Conservation (phyloP, 2,888 invertebrate species). For the Leistus spinibarbis region DNA sequence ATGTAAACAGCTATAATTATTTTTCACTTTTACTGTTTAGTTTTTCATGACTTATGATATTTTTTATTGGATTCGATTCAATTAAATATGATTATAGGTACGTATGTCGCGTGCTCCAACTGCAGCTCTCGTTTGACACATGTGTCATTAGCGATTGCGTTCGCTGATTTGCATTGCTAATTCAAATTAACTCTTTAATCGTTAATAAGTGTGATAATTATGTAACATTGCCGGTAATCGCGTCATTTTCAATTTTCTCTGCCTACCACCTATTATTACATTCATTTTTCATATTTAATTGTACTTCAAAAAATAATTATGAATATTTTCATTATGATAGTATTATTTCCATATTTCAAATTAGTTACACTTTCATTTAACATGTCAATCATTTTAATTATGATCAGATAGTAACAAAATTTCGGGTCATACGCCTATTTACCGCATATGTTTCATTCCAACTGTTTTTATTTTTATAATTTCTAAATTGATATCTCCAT, state of each 20-base stretch:
- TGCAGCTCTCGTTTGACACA: not conserved
- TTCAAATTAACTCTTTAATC: conserved; percentile 15
- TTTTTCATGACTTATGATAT: conserved; percentile 5
- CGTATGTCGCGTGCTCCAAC: conserved; percentile 15
- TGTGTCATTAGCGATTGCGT: conserved; percentile 13
- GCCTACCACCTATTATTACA: not conserved
- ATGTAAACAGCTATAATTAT: conserved; percentile 1
- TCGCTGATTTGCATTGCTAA: conserved; percentile 19
- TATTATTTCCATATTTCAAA: not conserved
- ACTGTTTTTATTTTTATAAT: no score
- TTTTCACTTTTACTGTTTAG: conserved; percentile 2
- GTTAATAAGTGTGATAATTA: conserved; percentile 12
- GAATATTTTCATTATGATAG: no score
- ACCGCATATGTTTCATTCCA: no score
- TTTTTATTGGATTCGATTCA: not conserved
- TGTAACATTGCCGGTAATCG: not conserved
- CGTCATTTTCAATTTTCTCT: not conserved
- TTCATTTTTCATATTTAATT: no score
- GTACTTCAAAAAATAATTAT: no score
- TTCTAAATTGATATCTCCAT: no score
- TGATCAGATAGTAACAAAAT: no score
- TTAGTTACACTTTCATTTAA: not conserved
- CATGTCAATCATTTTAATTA: not conserved
- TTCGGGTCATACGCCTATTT: no score
- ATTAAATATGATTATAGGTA: conserved; percentile 19